phyloP scores from a whole-genome alignment of 2,797 vertebrate species.

The Falco peregrinus region DNA sequence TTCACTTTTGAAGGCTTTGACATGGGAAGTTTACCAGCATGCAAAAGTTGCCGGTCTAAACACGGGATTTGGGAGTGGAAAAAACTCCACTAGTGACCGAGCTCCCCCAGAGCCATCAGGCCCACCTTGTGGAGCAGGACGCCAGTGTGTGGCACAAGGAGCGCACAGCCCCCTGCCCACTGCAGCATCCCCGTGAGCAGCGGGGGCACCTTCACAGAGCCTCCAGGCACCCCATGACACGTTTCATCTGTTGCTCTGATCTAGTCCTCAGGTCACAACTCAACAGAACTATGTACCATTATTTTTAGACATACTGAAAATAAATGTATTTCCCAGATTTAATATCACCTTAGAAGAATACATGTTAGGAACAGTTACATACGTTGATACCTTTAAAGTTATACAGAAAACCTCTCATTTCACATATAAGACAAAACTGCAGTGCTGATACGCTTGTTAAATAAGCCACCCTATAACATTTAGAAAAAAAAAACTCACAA shows the following conservation, averaged over 20 bases:
- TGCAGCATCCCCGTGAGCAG: background rate
- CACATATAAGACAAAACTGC: background rate
- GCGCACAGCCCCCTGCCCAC: background rate
- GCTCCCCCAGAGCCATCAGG: background rate
- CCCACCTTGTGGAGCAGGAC: background rate
- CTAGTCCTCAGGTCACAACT: background rate
- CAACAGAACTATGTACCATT: background rate
- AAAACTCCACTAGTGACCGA: background rate
- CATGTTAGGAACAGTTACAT: background rate
- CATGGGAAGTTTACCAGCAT: background rate
- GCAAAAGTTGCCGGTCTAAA: background rate
- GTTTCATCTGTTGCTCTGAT: background rate
- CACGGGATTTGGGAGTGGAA: fast-evolving
- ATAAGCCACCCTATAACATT: background rate
- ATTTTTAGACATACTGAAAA: background rate
- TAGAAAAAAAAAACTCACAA: background rate
- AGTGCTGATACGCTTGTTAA: background rate
- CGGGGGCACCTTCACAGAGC: background rate
- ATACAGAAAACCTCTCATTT: background rate
- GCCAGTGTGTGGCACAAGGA: background rate
- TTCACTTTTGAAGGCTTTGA: background rate
- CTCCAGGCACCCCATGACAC: background rate
- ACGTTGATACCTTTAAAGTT: background rate
- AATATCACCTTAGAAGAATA: background rate
- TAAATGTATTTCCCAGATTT: background rate